Base-by-base conservation (phyloP, 2,888 invertebrate genomes). In the Clistopyga incitator region DNA sequence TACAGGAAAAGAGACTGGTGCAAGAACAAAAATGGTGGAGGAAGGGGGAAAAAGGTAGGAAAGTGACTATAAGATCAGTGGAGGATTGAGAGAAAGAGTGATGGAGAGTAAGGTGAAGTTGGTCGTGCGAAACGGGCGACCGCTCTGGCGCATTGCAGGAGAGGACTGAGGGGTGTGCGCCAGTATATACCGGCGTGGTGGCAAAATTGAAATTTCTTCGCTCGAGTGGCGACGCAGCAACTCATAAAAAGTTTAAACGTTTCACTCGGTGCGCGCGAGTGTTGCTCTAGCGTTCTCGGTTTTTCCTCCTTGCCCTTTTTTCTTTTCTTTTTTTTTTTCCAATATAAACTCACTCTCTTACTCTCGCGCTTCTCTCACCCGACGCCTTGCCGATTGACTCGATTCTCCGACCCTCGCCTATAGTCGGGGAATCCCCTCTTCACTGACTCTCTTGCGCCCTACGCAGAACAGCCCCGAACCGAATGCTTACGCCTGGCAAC, bases 181-280 rank as follows among this genome's bases (percentile, higher is more conserved):
- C 45, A 61, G 68, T 52, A 38, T 38, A 38, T 38, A 20, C 72
- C 71, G 80, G 75, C 75, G 85, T 80, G 88, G 89, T 89, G 90
- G 90, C 92, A 92, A 92, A 93, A 93, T 93, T 93, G 93, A 92
- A 93, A 93, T 92, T 91, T 91, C 91, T 90, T 88, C 91, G 91
- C 92, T 92, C 91, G 92, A 92, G 90, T 90, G 91, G 90, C 91
- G 92, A 91, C 91, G 92, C 92, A 91, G 91, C 92, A 92, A 93
- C 92, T 93, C 92, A 92, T 93, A 93, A 93, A 93, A 93, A 93
- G 92, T 93, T 92, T 92, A 92, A 92, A 92, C 92, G 92, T 90
- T 90, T 90, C 88, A 87, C 90, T 89, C 87, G 85, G 86, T 91
- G 79, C 81, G 88, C 87, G 88, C 64, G 64, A 88, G 88, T 89